Evolutionary conservation across 30 jellyfish, hydroid and myxozoan genomes (phyloP).

Genomic region (Rhopilema esculentum): DNA sequence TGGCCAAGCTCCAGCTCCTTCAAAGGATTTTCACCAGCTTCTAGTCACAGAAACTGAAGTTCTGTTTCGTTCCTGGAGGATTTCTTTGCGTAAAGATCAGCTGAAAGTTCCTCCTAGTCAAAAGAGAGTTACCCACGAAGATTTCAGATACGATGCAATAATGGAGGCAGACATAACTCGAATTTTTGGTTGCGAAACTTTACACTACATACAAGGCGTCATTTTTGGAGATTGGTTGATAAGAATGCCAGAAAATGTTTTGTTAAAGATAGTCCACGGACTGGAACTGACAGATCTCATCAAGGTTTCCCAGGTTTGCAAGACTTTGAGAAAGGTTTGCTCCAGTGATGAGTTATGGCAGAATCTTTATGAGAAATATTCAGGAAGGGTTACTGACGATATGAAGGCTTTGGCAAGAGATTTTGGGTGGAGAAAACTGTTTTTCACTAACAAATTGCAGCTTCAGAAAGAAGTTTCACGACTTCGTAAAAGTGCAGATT

Average conservation of each 20-base stretch:
- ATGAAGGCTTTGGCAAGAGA: slow-evolving; percentile 63
- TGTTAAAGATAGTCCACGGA: slow-evolving; percentile 46
- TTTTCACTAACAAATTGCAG: slow-evolving; percentile 84
- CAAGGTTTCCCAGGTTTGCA: slow-evolving; percentile 74
- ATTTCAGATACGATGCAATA: slow-evolving; percentile 77
- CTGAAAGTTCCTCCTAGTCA: slow-evolving; percentile 86
- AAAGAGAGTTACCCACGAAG: slow-evolving; percentile 73
- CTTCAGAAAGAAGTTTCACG: slow-evolving; percentile 90
- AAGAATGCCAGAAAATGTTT: slow-evolving; percentile 80
- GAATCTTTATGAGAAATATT: slow-evolving; percentile 53
- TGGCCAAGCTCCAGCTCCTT: slow-evolving; percentile 96
- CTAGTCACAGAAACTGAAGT: slow-evolving; percentile 82
- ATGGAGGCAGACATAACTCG: slow-evolving; percentile 81
- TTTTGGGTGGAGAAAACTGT: slow-evolving; percentile 85
- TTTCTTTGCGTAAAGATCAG: slow-evolving; percentile 86
- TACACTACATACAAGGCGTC: slow-evolving; percentile 77
- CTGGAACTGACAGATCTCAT: slow-evolving; percentile 75
- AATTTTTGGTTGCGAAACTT: slow-evolving; percentile 71
- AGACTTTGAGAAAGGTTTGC: slow-evolving; percentile 58
- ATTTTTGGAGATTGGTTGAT: slow-evolving; percentile 81
- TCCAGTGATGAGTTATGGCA: slow-evolving; percentile 80
- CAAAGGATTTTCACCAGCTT: slow-evolving; percentile 90
- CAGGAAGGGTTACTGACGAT: slow-evolving; percentile 61
- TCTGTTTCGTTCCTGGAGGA: slow-evolving; percentile 89
- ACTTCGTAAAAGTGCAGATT: slow-evolving; percentile 76